Evolutionary conservation across 1,140 invertebrate genomes (phyloP), one percentile per base, ranked within the genome.

Genomic region (Akabosia matsudoensis): DNA sequence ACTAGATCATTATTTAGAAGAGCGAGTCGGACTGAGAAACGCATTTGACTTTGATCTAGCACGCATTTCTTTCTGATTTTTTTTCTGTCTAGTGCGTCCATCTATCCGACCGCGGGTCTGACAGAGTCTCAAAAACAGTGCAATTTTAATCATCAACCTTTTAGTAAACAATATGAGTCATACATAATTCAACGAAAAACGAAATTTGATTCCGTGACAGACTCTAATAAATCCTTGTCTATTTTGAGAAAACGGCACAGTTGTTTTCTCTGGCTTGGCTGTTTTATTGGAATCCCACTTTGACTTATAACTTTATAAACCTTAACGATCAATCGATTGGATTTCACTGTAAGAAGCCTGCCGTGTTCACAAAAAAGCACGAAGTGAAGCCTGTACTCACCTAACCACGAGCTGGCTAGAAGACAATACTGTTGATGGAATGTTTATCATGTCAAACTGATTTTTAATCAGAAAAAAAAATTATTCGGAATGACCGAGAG

Each of bases 231-330:
- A 67, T 67, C 61, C 61, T 7, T 67, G 61, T 28, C 61, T 31
- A 67, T 67, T 67, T 67, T 67, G 13, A 30, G 10, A 67, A n/a
- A 67, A 67, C 61, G 61, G 61, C 61, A 67, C 61, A 30, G 61
- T 67, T 67, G 3, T 30, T 67, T 7, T 67, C n/a, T n/a, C n/a
- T n/a, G n/a, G n/a, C n/a, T n/a, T n/a, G n/a, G n/a, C n/a, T n/a
- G n/a, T 31, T 28, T 67, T 31, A 31, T 31, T 67, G 54, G 54
- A 56, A 56, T 67, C 61, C 22, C 61, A 67, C 61, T 67, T 67
- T 67, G 61, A 67, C 61, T 67, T 67, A 67, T 67, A 67, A 67
- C 61, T 67, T 67, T 30, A 67, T 67, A 67, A n/a, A 67, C 61
- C 61, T 67, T 67, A 30, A 67, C 30, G 61, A 67, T 67, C 61